Conservation (phyloP, 2,888 invertebrate species). For the Rhodophaea formosa region DNA sequence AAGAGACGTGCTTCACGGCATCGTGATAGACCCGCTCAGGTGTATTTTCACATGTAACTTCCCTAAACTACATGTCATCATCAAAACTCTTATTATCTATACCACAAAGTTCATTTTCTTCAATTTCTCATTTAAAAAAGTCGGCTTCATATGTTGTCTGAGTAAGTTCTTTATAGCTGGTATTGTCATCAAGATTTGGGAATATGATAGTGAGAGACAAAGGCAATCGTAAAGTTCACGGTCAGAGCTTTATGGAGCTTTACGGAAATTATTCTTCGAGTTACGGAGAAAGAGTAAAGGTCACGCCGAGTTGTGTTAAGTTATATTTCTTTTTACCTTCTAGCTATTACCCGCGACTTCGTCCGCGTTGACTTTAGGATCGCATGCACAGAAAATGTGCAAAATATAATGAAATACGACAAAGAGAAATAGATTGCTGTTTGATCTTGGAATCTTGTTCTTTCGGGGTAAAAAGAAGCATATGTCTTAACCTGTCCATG, state of each 20-base stretch:
- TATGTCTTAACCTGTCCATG: too few relatives aligned
- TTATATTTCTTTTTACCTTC: neutral
- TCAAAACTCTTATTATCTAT: conserved; percentile 28
- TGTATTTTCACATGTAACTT: conserved; percentile 61
- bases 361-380: too few relatives aligned
- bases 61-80: conserved; percentile 30
- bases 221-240: conserved; percentile 54
- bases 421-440: too few relatives aligned
- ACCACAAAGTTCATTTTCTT: conserved; percentile 32
- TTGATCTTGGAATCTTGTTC: too few relatives aligned
- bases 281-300: conserved; percentile 24
- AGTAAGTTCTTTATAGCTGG: conserved; percentile 59
- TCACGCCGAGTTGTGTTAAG: conserved; percentile 12
- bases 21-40: conserved; percentile 66
- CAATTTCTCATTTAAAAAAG: conserved; percentile 16
- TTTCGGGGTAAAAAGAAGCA: too few relatives aligned
- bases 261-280: conserved; percentile 36
- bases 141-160: conserved; percentile 37
- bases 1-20: conserved; percentile 70
- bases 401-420: too few relatives aligned
- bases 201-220: conserved; percentile 53
- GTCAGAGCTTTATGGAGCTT: conserved; percentile 43
- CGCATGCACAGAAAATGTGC: too few relatives aligned
- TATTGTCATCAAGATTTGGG: conserved; percentile 68
- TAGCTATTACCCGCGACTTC: too few relatives aligned